Conservation (phyloP, 2,113 vertebrate species). For the Gadus macrocephalus region DNA sequence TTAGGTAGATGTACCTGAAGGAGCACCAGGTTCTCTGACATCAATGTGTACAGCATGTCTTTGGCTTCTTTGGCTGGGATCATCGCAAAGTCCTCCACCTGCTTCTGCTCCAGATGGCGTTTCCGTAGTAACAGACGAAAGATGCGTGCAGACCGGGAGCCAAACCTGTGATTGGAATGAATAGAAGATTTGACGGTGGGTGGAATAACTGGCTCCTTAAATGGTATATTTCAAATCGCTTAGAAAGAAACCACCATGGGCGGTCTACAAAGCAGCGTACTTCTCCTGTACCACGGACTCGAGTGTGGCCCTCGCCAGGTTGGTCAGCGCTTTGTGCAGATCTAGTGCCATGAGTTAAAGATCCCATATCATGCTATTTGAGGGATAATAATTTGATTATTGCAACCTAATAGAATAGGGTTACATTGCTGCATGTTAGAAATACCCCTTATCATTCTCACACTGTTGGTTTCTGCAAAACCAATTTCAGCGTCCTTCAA, state of each 20-base stretch:
- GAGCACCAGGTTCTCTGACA: constrained; percentile 86
- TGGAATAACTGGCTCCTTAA: background rate
- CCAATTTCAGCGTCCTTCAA: too few relatives aligned
- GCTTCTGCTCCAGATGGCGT: constrained; percentile 93
- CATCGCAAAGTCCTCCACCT: constrained; percentile 98
- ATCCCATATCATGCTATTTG: background rate
- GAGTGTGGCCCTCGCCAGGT: constrained; percentile 83
- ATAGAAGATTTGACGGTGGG: background rate
- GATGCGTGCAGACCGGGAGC: constrained; percentile 88
- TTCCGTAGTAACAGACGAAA: constrained; percentile 85
- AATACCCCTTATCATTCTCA: too few relatives aligned
- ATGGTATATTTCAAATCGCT: background rate
- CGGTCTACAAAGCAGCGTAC: constrained; percentile 54
- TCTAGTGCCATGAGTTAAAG: constrained; percentile 76
- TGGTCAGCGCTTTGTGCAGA: constrained; percentile 81
- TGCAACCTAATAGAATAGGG: too few relatives aligned
- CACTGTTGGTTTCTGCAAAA: too few relatives aligned
- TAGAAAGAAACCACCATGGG: background rate
- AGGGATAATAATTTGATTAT: background rate
- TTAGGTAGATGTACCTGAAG: constrained; percentile 75
- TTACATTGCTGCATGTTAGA: too few relatives aligned
- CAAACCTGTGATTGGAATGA: constrained; percentile 75
- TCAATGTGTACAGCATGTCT: constrained; percentile 94
- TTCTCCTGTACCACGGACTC: constrained; percentile 93
- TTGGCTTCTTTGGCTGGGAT: constrained; percentile 97